Percentiles rank a stretch among this genome's conserved stretches.
phyloP scores from a whole-genome alignment of 2,113 vertebrate genomes.

The Plectropomus leopardus region DNA sequence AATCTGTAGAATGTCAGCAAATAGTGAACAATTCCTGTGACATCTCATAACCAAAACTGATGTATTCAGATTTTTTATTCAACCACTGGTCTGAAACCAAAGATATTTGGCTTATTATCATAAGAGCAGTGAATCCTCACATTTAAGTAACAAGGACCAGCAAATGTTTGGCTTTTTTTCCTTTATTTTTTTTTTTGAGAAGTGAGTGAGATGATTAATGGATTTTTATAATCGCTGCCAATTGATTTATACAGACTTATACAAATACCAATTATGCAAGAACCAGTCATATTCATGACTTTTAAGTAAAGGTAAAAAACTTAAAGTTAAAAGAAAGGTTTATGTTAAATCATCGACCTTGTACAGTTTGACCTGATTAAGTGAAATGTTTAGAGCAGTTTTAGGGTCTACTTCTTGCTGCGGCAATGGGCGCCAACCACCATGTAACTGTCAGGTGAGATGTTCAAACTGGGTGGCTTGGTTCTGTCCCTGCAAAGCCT shows the following conservation, averaged over 20 bases:
- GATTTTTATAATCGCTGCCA: background rate
- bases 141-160: background rate
- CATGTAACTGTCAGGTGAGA: conserved; percentile 94
- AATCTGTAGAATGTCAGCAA: background rate
- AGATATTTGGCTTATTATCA: background rate
- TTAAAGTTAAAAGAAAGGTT: conserved; percentile 24
- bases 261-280: no score
- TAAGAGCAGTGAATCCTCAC: background rate
- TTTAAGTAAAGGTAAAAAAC: no score
- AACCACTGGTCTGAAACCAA: background rate
- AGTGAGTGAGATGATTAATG: background rate
- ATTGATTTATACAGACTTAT: no score
- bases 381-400: conserved; percentile 15
- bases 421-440: conserved; percentile 93
- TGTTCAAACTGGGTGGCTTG: conserved; percentile 87
- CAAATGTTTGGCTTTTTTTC: background rate
- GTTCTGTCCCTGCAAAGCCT: conserved; percentile 88
- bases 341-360: background rate
- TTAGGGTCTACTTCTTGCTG: conserved; percentile 87
- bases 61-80: background rate
- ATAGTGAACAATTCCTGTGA: background rate
- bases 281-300: no score
- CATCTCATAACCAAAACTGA: background rate
- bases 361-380: conserved; percentile 26
- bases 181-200: no score